Evolutionary conservation across 2,113 vertebrate species (phyloP), one percentile per base, ranked within the genome.

Genomic region (Istiophorus platypterus): DNA sequence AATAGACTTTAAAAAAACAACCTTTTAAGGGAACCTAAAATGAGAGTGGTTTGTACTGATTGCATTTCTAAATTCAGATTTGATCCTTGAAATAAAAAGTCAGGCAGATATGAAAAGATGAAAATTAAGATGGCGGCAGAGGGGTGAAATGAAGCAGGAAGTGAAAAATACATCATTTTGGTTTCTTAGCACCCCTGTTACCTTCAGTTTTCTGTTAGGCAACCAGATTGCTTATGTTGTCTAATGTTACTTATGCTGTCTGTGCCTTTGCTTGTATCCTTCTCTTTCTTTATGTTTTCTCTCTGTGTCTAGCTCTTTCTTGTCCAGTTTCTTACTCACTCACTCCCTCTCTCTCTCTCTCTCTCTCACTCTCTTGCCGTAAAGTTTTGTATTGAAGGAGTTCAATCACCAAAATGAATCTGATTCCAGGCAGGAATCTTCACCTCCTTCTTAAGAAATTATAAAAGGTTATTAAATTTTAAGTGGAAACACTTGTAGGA

Each of bases 351-450:
- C 58, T 37, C 71, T 83, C 66, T 31, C 58, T 37, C 71, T 72
- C 72, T 47, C 62, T n/a, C 74, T 65, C 77, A 13, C 78, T 77
- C 95, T 95, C 94, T 94, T 91, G 95, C 96, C 96, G 95, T 97
- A 96, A 96, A 96, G 95, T 95, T 96, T 96, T 96, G 96, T 96
- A 96, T 96, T 97, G 97, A 97, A 96, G 95, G 95, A 96, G 96
- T 96, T 97, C 96, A 96, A 97, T 97, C 96, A 97, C 96, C 96
- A 96, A 96, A 97, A 97, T 96, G 96, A 97, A 97, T 96, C 96
- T 96, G 95, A 79, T 96, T 95, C 96, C 95, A 96, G 96, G 96
- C 96, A 93, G 96, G 97, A 96, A 42, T 42, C 62, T 26, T 65
- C 39, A 97, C 97, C 96, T 94, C 96, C 95, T 93, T 92, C 95